Evolutionary conservation across 2,113 vertebrate genomes (phyloP), one percentile per base, ranked within the genome.

Genomic region (Epinephelus fuscoguttatus): DNA sequence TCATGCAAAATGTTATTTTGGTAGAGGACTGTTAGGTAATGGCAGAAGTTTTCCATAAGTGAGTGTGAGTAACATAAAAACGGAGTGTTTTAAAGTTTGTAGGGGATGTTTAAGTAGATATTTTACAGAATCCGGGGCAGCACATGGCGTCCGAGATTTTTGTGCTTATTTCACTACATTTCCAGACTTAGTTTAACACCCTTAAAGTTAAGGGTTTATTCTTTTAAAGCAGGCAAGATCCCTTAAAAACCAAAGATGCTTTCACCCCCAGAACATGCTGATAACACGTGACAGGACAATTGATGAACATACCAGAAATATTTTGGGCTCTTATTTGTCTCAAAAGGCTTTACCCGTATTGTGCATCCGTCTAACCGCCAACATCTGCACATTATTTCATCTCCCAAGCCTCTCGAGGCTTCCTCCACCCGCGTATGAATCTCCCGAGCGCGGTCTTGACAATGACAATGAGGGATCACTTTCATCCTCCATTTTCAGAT

Each of bases 401-500:
- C 37, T 15, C 37, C 37, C 19, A 40, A 11, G 2, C 13, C 19
- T 66, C n/a, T 64, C n/a, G 4, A 14, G 3, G 49, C 68, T 64
- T 27, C 75, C 56, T 19, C 42, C 66, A 42, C 23, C 12, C 17
- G 42, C 45, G 2, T 15, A 7, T 59, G 42, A 59, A 53, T 62
- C 40, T 9, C n/a, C 23, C 0, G 25, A 74, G 42, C 15, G 2
- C 1, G 1, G 66, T 7, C n/a, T 27, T 68, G 78, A 83, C 76
- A 37, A 21, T 60, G 88, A 81, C 82, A 84, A 75, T 19, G 78
- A 82, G 4, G 47, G 18, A 89, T 85, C 69, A 37, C 75, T 88
- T 84, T 81, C 75, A 89, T 90, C 81, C 25, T 84, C 67, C 56
- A 50, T 70, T 78, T 56, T 86, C 84, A 91, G 50, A 70, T 67